Base-by-base conservation (phyloP, 2,797 vertebrate species). In the Rhinella marina region DNA sequence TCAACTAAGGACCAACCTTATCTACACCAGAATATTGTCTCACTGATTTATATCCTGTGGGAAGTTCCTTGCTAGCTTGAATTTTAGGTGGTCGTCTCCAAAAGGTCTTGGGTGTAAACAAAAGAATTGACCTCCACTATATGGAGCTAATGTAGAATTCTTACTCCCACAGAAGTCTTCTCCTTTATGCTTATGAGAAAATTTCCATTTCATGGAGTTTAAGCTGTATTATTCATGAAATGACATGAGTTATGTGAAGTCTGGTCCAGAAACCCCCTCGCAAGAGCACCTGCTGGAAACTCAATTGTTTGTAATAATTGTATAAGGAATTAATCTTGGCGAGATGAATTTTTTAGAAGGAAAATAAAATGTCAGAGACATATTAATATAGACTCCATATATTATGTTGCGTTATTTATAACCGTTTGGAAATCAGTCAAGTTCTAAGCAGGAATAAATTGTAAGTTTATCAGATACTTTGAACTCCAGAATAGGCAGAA, bases 361-460 rank as follows among this genome's bases (percentile, higher is more conserved):
- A 41, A 75, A 84, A 84, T 84, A 57, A 68, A 59, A 84, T 48
- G 68, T 75, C 66, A 32, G 70, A 57, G 66, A 75, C 54, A 59
- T 73, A 17, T 25, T 75, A 21, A 32, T 84, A 73, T 61, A 56
- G 41, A 73, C 27, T 41, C 68, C 70, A 84, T 84, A 84, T 75
- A 75, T 73, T 61, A 64, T 81, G 61, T 62, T n/a, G 27, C 23
- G 7, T 77, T 25, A 16, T 13, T 77, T 52, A 52, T 52, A 25
- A 77, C 75, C 54, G 17, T 77, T 79, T 59, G 50, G n/a, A 59
- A 57, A 0, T 29, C 77, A 81, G 50, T 64, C 21, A 25, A 48
- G 80, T 29, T 64, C 41, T 25, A 81, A 66, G 32, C 50, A 54
- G 29, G 16, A 81, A 81, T 64, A 64, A n/a, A 81, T 61, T 64